These are phyloP conservation scores for Patiria pectinifera DNA, from an alignment of 53 echinoderm and acorn worm species.

Conservation along the genomic window DNA sequence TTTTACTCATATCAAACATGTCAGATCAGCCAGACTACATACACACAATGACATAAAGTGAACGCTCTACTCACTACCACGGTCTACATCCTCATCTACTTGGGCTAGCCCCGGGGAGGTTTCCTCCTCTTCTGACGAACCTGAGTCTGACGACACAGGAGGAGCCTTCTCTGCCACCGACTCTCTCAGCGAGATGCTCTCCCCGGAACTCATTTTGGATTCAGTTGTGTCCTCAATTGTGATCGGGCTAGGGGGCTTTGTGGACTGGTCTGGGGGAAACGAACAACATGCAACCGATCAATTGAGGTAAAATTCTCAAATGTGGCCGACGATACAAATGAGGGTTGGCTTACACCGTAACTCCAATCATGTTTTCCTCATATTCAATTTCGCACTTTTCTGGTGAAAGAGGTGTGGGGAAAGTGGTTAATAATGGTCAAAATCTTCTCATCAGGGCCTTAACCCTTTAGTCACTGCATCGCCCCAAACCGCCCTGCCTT, in stretches of 20 bases:
- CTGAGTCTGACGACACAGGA: not conserved
- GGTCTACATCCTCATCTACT: constrained; percentile 36
- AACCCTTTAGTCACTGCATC: too few relatives aligned
- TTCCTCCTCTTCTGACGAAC: constrained; percentile 35
- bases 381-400: not conserved
- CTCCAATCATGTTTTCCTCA: not conserved
- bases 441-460: too few relatives aligned
- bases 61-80: constrained; percentile 50
- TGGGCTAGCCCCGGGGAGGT: constrained; percentile 6
- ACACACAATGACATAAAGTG: not conserved
- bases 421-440: not conserved
- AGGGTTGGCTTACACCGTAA: too few relatives aligned
- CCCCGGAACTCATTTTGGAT: not conserved
- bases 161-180: not conserved
- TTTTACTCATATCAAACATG: not conserved
- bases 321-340: too few relatives aligned
- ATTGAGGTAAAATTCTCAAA: too few relatives aligned
- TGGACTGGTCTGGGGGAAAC: not conserved
- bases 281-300: not conserved
- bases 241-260: not conserved
- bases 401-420: not conserved
- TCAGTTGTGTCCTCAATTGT: not conserved
- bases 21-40: not conserved
- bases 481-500: too few relatives aligned
- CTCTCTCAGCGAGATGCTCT: not conserved